Evolutionary conservation across 2,113 vertebrate species (phyloP).

Genomic region (Calypte anna): DNA sequence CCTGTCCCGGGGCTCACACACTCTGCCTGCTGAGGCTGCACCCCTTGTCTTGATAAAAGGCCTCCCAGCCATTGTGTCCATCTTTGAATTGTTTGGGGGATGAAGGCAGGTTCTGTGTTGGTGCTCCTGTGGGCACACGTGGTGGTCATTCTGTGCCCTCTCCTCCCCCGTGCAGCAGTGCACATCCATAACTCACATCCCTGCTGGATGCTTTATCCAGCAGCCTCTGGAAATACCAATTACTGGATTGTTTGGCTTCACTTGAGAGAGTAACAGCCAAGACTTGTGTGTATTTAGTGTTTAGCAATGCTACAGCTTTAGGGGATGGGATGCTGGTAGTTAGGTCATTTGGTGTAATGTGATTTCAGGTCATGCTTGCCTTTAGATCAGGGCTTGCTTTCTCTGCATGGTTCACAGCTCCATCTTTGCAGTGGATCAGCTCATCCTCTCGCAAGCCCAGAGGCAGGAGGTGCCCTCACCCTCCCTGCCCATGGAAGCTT

Average conservation of each 20-base stretch:
- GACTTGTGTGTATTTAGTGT: not conserved
- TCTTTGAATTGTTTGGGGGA: constrained; percentile 74
- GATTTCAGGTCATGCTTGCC: not conserved
- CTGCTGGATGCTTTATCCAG: not conserved
- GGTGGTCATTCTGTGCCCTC: constrained; percentile 58
- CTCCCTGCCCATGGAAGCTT: not conserved
- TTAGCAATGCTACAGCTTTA: not conserved
- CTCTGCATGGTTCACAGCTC: not conserved
- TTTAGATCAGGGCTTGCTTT: not conserved
- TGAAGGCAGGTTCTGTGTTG: constrained; percentile 69
- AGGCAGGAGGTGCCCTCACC: fast-evolving
- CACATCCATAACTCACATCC: fast-evolving
- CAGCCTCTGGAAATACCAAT: not conserved
- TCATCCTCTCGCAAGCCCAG: not conserved
- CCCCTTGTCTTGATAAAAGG: constrained; percentile 64
- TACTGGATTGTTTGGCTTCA: not conserved
- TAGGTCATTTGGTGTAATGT: not conserved
- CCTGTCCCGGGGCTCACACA: not conserved
- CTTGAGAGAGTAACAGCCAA: not conserved
- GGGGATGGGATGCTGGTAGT: not conserved
- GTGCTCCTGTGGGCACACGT: constrained; percentile 2
- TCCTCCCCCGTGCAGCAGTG: not conserved
- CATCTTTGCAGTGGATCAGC: not conserved
- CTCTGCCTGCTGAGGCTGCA: not conserved
- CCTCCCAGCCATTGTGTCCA: constrained; percentile 39